Evolutionary conservation across 2,797 vertebrate species (phyloP), one percentile per base, ranked within the genome.

Genomic region (Coluber constrictor): DNA sequence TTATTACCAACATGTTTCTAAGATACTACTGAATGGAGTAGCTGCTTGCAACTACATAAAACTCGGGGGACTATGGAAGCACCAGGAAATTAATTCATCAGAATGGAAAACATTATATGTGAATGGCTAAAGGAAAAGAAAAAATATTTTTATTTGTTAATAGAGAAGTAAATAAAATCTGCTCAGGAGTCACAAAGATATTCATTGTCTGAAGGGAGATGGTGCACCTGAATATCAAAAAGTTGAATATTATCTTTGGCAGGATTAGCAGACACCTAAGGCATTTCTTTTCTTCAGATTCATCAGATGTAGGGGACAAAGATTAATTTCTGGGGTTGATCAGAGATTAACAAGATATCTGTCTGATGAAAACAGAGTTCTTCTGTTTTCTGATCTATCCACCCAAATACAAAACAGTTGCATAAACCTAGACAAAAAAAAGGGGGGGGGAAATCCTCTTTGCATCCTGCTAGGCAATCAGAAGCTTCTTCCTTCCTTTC

Each of bases 371-470:
- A 95, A 93, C 93, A 92, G 89, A 94, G 89, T 63, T 88, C 83
- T 93, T 63, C 94, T 92, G 93, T 89, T 97, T 96, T 95, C 95
- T 95, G 91, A 94, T 92, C 92, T 4, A 63, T 94, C 93, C 90
- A 89, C 0, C 0, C 56, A 89, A 94, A 95, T 93, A 92, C 56
- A 91, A 95, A 96, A 94, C 95, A 96, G 94, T 95, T 95, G 95
- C 25, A 92, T 93, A 94, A 57, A 92, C 92, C 94, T 59, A 20
- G 83, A 66, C 0, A 1, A 83, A 54, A 29, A 61, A 29, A 18
- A 94, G n/a, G n/a, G n/a, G n/a, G n/a, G n/a, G 96, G 95, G 95
- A 96, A 96, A 94, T n/a, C 37, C 27, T 92, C 93, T 95, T 95
- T 95, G 94, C 95, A 88, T 66, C 6, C 90, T 87, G 63, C 25